Evolutionary conservation across 2,113 vertebrate species (phyloP), one percentile per base, ranked within the genome.

Genomic region (Pagrus major): DNA sequence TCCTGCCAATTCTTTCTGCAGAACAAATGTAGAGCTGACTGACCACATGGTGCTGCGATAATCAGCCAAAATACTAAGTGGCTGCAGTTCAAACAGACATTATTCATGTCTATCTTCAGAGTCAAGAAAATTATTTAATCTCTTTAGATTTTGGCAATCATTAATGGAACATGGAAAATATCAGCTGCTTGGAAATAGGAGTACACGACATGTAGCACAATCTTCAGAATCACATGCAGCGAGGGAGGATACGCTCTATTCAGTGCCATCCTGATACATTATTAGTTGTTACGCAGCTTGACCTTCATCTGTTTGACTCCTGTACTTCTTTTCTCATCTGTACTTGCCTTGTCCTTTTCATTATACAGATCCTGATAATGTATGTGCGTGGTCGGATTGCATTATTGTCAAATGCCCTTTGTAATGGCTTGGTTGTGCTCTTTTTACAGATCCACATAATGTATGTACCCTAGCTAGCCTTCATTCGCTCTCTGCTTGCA

Each of bases 361-460:
- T 47, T 37, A 31, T n/a, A 14, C 78, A 74, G 68, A 87, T 84
- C 88, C 80, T 11, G 49, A 69, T 85, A 83, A 89, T 83, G 73
- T 58, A 88, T 79, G 78, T 59, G n/a, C 23, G 35, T 61, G 37
- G 49, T 33, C 76, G 80, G 21, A 80, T 20, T 73, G 69, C 54
- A 76, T 90, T 84, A 88, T 56, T 49, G 82, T n/a, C 69, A 71
- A 51, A 68, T 59, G 72, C n/a, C 65, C 64, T 84, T 78, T 77
- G 71, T 67, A 83, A 83, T 63, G 46, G 39, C 76, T 46, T 25
- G 75, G 74, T 31, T 14, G 14, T 54, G 74, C 27, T 5, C 54
- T 15, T 21, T 42, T 35, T 29, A 58, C 66, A 71, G 60, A 85
- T 81, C 86, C 86, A 52, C 47, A 37, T 84, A 88, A 89, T 81